phyloP scores from a whole-genome alignment of 1,140 invertebrate species.

The Maconellicoccus hirsutus region DNA sequence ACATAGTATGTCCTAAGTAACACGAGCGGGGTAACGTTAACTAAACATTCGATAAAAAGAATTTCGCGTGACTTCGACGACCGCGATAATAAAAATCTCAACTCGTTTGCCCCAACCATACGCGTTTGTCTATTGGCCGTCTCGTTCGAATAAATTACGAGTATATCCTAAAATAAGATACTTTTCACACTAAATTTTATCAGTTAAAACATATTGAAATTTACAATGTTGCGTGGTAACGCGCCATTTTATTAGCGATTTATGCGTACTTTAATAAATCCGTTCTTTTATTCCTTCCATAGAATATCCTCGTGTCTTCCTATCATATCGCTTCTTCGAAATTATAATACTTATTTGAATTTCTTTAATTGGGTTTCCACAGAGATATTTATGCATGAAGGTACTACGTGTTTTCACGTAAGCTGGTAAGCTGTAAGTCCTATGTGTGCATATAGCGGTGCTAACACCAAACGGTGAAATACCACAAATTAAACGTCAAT shows the following conservation, averaged over 20 bases:
- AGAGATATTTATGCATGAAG: no score
- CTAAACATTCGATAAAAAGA: not conserved
- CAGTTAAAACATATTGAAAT: not conserved
- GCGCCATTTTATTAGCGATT: not conserved
- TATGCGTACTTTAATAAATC: not conserved
- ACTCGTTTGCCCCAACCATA: not conserved
- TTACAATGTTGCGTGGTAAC: slow-evolving; percentile 7
- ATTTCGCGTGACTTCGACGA: not conserved
- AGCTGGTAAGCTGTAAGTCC: no score
- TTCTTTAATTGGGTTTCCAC: no score
- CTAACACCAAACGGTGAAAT: no score
- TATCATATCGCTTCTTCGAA: no score
- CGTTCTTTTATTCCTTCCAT: not conserved
- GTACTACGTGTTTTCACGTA: no score
- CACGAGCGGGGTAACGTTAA: not conserved
- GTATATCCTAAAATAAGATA: slow-evolving; percentile 7
- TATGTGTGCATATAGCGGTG: no score
- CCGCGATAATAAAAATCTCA: not conserved
- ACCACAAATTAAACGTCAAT: no score
- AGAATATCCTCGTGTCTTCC: not conserved
- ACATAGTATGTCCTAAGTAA: not conserved
- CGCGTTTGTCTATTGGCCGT: no score
- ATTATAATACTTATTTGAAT: no score
- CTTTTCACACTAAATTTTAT: slow-evolving; percentile 5
- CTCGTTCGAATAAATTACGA: not conserved